These are phyloP conservation scores for Colossoma macropomum DNA, from an alignment of 2,113 vertebrate species.

Conservation along the genomic window DNA sequence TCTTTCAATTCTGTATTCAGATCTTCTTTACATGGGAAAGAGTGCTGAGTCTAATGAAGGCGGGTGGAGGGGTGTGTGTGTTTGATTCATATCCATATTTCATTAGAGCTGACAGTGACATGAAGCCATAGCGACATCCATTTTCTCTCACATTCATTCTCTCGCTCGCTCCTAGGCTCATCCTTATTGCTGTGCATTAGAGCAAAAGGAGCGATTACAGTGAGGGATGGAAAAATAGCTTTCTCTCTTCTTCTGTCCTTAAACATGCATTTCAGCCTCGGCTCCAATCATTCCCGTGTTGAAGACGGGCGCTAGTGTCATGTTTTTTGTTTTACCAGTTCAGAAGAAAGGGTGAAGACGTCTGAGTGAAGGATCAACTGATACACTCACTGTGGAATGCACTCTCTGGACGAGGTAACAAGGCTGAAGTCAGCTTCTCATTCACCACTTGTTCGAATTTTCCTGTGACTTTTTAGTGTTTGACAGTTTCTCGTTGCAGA, in stretches of 20 bases:
- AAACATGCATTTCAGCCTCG: neutral
- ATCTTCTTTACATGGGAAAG: conserved; percentile 49
- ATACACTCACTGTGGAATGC: neutral
- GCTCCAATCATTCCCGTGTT: neutral
- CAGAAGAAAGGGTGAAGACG: neutral
- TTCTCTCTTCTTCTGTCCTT: neutral
- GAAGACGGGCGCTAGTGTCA: neutral
- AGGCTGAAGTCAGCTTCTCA: too few species aligned
- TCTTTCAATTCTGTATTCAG: conserved; percentile 50
- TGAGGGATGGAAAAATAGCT: conserved; percentile 1
- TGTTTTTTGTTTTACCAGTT: neutral
- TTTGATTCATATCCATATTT: conserved; percentile 60
- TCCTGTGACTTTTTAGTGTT: too few species aligned
- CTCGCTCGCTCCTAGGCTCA: neutral
- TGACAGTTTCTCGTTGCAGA: too few species aligned
- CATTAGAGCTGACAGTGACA: conserved; percentile 61
- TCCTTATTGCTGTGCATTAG: conserved; percentile 35
- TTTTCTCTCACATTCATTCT: conserved; percentile 22
- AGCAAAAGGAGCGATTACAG: conserved; percentile 49
- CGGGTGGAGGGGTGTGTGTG: neutral
- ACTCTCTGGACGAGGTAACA: too few species aligned
- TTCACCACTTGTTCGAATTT: too few species aligned
- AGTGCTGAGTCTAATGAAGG: conserved; percentile 56
- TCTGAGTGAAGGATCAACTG: neutral
- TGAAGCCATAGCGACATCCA: conserved; percentile 41